Evolutionary conservation across 2,113 vertebrate genomes (phyloP), one percentile per base, ranked within the genome.

Genomic region (Pachycephala philippinensis): DNA sequence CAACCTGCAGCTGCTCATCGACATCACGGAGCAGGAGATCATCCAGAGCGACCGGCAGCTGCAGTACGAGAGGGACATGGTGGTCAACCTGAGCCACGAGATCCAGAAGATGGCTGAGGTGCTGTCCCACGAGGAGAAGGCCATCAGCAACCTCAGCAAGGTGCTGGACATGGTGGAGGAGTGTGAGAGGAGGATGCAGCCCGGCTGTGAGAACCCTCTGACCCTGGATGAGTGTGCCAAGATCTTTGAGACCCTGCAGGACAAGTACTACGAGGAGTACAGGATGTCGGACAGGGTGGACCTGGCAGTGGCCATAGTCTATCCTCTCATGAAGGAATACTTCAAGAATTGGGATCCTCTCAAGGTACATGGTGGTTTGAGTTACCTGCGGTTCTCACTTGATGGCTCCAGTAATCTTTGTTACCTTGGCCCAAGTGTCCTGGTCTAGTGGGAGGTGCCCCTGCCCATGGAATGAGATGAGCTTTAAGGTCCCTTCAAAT

Each of bases 21-120:
- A 99, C 94, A 98, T 99, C 60, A 99, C 99, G 0, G 99, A 99
- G 97, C 99, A 99, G 97, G 99, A 99, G 97, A 99, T 99, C 97
- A 98, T 99, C 96, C 99, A 99, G 98, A 99, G 98, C 1, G 99
- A 99, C 95, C 98, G 99, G 83, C 99, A 99, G 96, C 98, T 99
- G 89, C 99, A 99, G 97, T 98, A 99, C 2, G 99, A 99, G 97
- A 98, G 98, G 22, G 99, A 99, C 94, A 98, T 99, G 80, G 99
- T 99, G 44, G 98, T 99, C 87, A 98, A 98, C 95, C 98, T 99
- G 60, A 98, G 97, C 28, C 99, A 99, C 0, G 99, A 99, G 98
- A 98, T 99, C 14, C 97, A 98, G 49, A 98, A 98, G 45, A 97
- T 99, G 96, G 96, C 98, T 2, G 97, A 97, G 83, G 98, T 98